phyloP scores from a whole-genome alignment of 2,888 invertebrate genomes.

The Andrena marginata region DNA sequence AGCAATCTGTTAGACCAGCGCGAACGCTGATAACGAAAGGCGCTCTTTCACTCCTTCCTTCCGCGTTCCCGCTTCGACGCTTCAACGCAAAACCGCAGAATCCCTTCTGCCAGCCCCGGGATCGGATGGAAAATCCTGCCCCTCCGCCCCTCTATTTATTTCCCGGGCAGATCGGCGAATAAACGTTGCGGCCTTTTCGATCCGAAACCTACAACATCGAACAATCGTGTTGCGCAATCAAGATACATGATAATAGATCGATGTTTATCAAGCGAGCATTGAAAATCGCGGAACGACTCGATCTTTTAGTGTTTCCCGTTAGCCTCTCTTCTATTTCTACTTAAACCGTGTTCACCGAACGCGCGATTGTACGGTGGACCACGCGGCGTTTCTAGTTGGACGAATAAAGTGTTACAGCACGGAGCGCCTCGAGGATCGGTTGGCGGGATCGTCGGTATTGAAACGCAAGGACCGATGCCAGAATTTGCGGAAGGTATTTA shows the following conservation, averaged over 20 bases:
- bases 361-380: no score
- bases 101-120: not conserved
- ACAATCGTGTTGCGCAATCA: not conserved
- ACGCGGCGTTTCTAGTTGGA: no score
- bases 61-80: not conserved
- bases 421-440: not conserved
- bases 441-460: not conserved
- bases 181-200: not conserved
- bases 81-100: not conserved
- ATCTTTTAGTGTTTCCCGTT: no score
- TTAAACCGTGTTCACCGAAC: no score
- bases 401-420: no score
- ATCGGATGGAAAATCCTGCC: no score
- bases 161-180: no score
- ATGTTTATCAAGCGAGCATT: no score
- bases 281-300: no score
- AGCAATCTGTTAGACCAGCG: not conserved
- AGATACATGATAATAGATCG: no score
- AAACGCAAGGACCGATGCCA: not conserved
- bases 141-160: no score
- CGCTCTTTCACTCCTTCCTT: not conserved
- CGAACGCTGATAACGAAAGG: conserved; percentile 29
- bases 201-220: conserved; percentile 9
- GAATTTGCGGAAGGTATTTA: not conserved
- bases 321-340: no score